Conservation (phyloP, 2,888 invertebrate genomes). For the Latheticus oryzae region DNA sequence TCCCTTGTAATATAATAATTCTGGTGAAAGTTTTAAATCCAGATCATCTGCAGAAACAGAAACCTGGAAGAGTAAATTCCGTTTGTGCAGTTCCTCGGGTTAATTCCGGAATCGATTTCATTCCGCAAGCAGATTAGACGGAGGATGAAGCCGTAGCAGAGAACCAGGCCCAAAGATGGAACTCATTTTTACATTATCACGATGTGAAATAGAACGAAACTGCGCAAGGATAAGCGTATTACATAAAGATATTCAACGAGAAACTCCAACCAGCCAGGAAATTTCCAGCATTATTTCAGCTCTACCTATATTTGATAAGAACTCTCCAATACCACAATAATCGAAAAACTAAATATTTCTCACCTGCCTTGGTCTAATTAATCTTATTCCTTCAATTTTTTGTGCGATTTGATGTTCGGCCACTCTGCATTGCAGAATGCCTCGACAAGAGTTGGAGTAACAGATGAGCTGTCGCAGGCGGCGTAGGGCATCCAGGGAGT, state of each 20-base stretch:
- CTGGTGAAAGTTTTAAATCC: constrained; percentile 39
- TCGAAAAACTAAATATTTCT: no score
- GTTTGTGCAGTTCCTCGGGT: constrained; percentile 46
- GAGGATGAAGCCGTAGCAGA: constrained; percentile 48
- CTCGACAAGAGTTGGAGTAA: constrained; percentile 47
- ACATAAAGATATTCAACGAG: no score
- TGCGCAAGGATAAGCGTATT: constrained; percentile 46
- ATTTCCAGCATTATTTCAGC: no score
- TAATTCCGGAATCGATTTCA: constrained; percentile 49
- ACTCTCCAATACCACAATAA: no score
- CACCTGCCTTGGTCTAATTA: constrained; percentile 17
- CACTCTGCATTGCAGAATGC: constrained; percentile 50
- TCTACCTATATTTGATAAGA: no score
- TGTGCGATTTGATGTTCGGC: constrained; percentile 8
- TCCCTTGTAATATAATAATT: background rate
- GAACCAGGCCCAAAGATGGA: constrained; percentile 46
- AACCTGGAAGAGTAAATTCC: constrained; percentile 42
- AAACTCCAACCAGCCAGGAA: no score
- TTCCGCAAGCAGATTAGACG: constrained; percentile 47
- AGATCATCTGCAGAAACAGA: constrained; percentile 44
- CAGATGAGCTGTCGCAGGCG: constrained; percentile 54
- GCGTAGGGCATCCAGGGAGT: constrained; percentile 53
- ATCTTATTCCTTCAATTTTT: constrained; percentile 23
- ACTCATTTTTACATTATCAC: constrained; percentile 50
- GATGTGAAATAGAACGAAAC: constrained; percentile 47